Conservation (phyloP, 2,113 vertebrate species). For the Tauraco erythrolophus region DNA sequence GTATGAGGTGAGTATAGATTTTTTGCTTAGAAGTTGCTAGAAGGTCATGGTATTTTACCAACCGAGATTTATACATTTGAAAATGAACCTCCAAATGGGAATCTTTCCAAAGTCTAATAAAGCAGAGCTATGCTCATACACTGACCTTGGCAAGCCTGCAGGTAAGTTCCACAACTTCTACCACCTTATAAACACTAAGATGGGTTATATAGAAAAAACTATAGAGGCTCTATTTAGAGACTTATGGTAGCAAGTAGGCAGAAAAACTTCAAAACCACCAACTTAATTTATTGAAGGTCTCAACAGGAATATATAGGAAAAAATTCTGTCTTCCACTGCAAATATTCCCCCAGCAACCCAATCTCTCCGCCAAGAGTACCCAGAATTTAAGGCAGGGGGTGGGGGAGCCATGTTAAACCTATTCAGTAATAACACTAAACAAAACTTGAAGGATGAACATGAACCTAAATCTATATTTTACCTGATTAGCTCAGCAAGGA, state of each 20-base stretch:
- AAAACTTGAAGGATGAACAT: neutral
- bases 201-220: constrained; percentile 80
- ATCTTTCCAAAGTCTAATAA: constrained; percentile 81
- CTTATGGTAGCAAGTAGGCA: constrained; percentile 80
- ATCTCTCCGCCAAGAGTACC: constrained; percentile 3
- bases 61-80: constrained; percentile 73
- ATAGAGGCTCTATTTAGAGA: constrained; percentile 78
- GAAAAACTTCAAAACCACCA: constrained; percentile 81
- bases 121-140: constrained; percentile 75
- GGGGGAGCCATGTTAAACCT: neutral
- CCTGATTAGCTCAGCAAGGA: neutral
- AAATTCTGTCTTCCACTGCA: constrained; percentile 66
- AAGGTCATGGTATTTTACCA: constrained; percentile 77
- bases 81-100: constrained; percentile 79
- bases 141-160: constrained; percentile 79
- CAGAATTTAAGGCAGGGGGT: constrained; percentile 12
- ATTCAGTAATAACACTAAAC: neutral
- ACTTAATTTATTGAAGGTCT: constrained; percentile 82
- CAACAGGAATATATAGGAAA: constrained; percentile 74
- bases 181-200: constrained; percentile 86
- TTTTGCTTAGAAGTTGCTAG: constrained; percentile 72
- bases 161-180: constrained; percentile 81
- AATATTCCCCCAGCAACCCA: constrained; percentile 56
- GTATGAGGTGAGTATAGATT: constrained; percentile 71
- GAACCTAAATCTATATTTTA: neutral